Conservation (phyloP, 2,888 invertebrate genomes). For the Thymelicus acteon region DNA sequence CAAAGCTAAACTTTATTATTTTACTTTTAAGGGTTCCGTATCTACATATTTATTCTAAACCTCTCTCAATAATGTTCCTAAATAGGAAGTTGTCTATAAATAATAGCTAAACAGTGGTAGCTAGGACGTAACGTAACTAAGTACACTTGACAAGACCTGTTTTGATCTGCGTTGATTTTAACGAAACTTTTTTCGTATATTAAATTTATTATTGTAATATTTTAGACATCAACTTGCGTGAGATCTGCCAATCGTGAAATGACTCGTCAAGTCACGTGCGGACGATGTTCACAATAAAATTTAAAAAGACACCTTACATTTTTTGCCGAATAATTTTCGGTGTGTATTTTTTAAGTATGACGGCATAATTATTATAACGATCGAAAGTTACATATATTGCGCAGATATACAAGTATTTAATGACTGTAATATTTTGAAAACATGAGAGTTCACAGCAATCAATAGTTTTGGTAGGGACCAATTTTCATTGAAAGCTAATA, state of each 20-base stretch:
- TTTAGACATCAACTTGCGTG: slow-evolving; percentile 26
- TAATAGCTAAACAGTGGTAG: too few relatives aligned
- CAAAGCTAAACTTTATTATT: too few relatives aligned
- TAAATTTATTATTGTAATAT: slow-evolving; percentile 14
- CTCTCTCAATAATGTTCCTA: too few relatives aligned
- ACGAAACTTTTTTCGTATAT: not conserved
- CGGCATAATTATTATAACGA: not conserved
- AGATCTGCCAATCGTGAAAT: slow-evolving; percentile 32
- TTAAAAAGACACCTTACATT: slow-evolving; percentile 13
- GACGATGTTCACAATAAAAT: slow-evolving; percentile 24
- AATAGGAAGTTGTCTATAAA: too few relatives aligned
- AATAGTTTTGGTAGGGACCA: too few relatives aligned
- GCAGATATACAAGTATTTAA: too few relatives aligned
- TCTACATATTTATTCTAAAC: too few relatives aligned
- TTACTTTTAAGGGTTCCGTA: too few relatives aligned
- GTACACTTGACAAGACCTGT: not conserved
- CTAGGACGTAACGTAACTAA: too few relatives aligned
- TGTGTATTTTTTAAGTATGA: not conserved
- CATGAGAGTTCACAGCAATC: too few relatives aligned
- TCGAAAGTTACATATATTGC: not conserved
- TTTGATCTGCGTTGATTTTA: slow-evolving; percentile 1
- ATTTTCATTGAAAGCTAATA: too few relatives aligned
- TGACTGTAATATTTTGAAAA: too few relatives aligned
- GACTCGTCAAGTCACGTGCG: slow-evolving; percentile 27
- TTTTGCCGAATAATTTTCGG: slow-evolving; percentile 13